phyloP scores from a whole-genome alignment of 2,797 vertebrate genomes.

The Lepilemur ruficaudatus region DNA sequence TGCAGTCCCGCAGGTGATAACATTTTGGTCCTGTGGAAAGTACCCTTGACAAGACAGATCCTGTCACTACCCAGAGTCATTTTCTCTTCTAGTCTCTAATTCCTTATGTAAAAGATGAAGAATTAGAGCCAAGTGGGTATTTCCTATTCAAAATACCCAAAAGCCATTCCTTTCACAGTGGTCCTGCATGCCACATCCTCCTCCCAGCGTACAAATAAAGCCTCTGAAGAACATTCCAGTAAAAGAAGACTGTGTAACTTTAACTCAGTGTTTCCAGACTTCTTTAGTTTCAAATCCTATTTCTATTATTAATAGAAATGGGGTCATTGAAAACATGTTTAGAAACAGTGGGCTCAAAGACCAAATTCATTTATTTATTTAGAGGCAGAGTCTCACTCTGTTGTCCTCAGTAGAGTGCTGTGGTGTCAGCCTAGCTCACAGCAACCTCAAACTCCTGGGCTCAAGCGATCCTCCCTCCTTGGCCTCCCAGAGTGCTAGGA shows the following conservation, averaged over 20 bases:
- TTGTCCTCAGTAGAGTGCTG: too few relatives aligned
- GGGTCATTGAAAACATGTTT: background rate
- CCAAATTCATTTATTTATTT: background rate
- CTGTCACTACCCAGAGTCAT: background rate
- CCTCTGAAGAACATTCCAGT: background rate
- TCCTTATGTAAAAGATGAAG: background rate
- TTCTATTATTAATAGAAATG: background rate
- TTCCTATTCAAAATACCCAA: background rate
- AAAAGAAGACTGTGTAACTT: background rate
- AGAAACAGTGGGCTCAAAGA: background rate
- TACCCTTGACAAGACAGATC: background rate
- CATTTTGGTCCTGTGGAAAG: background rate
- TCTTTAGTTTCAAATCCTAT: background rate
- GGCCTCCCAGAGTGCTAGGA: too few relatives aligned
- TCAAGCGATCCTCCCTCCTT: too few relatives aligned
- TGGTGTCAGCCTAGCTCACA: too few relatives aligned
- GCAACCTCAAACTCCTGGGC: too few relatives aligned
- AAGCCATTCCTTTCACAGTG: background rate
- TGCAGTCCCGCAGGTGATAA: rapidly evolving
- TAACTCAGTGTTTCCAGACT: background rate
- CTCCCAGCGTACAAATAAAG: background rate
- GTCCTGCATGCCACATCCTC: too few relatives aligned
- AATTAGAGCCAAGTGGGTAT: background rate
- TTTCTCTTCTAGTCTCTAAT: background rate
- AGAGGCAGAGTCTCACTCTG: too few relatives aligned